Evolutionary conservation across 2,797 vertebrate species (phyloP).

Genomic region (Gymnothorax javanicus): DNA sequence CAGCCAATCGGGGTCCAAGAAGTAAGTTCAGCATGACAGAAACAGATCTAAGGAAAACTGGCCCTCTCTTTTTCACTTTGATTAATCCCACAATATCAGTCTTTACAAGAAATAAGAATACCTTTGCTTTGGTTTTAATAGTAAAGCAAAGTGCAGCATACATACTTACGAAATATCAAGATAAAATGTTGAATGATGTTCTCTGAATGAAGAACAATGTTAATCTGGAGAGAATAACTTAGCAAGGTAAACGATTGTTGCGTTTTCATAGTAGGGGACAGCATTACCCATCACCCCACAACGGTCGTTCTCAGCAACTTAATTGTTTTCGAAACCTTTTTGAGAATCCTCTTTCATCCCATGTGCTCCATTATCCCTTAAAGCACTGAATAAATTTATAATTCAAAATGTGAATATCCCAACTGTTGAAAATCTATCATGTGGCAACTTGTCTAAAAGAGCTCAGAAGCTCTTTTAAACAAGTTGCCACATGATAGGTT

Average conservation of each 20-base stretch:
- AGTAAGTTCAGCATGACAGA: slow-evolving; percentile 69
- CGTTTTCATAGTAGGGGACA: not conserved
- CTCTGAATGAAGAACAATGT: not conserved
- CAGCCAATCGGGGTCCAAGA: slow-evolving; percentile 90
- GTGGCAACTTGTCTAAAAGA: too few relatives aligned
- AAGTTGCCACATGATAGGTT: too few relatives aligned
- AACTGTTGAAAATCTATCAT: too few relatives aligned
- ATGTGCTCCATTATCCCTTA: too few relatives aligned
- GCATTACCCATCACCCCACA: not conserved
- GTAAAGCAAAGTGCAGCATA: not conserved
- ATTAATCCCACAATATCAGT: not conserved
- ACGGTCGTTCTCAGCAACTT: not conserved
- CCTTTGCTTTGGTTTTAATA: not conserved
- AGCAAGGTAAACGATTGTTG: not conserved
- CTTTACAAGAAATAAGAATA: not conserved
- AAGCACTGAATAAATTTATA: too few relatives aligned
- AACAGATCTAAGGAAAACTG: not conserved
- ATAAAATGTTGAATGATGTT: not conserved
- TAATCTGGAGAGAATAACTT: not conserved
- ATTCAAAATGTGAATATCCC: too few relatives aligned
- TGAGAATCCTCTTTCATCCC: not conserved
- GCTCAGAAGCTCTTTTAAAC: too few relatives aligned
- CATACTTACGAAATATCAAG: not conserved
- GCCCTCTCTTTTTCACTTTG: not conserved
- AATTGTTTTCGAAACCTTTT: too few relatives aligned